phyloP scores from a whole-genome alignment of 2,113 vertebrate species.

The Propithecus coquereli region DNA sequence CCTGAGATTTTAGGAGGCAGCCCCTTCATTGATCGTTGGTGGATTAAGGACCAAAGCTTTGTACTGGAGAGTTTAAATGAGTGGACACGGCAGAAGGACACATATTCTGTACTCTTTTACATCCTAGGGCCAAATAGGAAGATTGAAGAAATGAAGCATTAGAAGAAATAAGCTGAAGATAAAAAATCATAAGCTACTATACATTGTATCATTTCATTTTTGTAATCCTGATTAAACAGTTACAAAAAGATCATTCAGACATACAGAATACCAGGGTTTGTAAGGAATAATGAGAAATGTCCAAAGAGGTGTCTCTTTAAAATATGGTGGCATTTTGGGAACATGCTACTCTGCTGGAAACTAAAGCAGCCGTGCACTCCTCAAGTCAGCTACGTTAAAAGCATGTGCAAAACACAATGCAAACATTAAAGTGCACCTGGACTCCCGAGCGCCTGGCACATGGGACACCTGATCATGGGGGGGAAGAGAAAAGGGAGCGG shows the following conservation, averaged over 20 bases:
- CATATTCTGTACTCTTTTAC: constrained; percentile 13
- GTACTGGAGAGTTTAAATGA: constrained; percentile 34
- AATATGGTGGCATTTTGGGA: not conserved
- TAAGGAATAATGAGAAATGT: not conserved
- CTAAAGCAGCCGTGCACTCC: not conserved
- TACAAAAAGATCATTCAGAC: not conserved
- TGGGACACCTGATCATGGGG: not conserved
- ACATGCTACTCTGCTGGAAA: not conserved
- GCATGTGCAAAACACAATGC: not conserved
- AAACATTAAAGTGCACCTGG: not conserved
- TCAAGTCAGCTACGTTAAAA: not conserved
- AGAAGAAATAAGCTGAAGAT: not conserved
- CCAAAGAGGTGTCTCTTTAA: not conserved
- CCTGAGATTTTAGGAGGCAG: constrained; percentile 31
- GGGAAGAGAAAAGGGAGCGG: not conserved
- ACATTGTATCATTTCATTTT: not conserved
- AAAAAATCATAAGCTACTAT: not conserved
- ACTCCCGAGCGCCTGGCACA: not conserved
- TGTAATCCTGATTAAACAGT: constrained; percentile 4
- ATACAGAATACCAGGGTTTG: not conserved
- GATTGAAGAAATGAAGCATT: constrained; percentile 3
- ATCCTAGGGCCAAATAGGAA: not conserved
- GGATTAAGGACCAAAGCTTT: constrained; percentile 62
- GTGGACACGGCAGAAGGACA: not conserved
- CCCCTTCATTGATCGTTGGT: constrained; percentile 30